These are phyloP conservation scores for Eulemur rubriventer DNA, from an alignment of 2,797 vertebrate species.

Conservation along the genomic window DNA sequence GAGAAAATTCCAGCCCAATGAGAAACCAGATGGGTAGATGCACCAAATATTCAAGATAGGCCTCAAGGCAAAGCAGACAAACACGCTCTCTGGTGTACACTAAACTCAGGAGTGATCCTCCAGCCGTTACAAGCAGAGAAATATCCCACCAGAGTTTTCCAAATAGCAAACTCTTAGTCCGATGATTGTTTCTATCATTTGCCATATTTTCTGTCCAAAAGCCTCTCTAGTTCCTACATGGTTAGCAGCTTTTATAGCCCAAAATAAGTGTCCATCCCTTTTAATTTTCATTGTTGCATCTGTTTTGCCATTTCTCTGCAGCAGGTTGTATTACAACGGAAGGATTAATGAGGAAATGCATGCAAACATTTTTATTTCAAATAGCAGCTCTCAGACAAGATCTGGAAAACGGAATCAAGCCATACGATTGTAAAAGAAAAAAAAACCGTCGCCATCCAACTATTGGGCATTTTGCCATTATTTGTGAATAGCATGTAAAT, in stretches of 20 bases:
- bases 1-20: slow-evolving; percentile 52
- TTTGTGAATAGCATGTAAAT: slow-evolving; percentile 81
- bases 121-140: slow-evolving; percentile 62
- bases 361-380: slow-evolving; percentile 88
- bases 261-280: slow-evolving; percentile 88
- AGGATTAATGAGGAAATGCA: slow-evolving; percentile 86
- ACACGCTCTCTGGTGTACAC: slow-evolving; percentile 55
- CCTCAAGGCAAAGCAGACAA: slow-evolving; percentile 70
- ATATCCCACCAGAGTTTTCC: slow-evolving; percentile 81
- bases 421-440: slow-evolving; percentile 84
- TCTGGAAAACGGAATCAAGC: slow-evolving; percentile 85
- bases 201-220: slow-evolving; percentile 85
- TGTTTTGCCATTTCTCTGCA: slow-evolving; percentile 87
- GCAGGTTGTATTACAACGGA: slow-evolving; percentile 86
- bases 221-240: slow-evolving; percentile 84
- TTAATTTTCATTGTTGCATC: slow-evolving; percentile 89
- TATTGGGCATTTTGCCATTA: slow-evolving; percentile 79
- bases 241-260: slow-evolving; percentile 87
- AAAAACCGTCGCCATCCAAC: slow-evolving; percentile 69
- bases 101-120: slow-evolving; percentile 73
- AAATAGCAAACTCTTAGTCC: slow-evolving; percentile 83
- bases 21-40: slow-evolving; percentile 69
- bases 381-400: slow-evolving; percentile 84
- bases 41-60: slow-evolving; percentile 44
- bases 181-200: slow-evolving; percentile 81